Evolutionary conservation across 2,888 invertebrate species (phyloP), one percentile per base, ranked within the genome.

Genomic region (Apotomis turbidana): DNA sequence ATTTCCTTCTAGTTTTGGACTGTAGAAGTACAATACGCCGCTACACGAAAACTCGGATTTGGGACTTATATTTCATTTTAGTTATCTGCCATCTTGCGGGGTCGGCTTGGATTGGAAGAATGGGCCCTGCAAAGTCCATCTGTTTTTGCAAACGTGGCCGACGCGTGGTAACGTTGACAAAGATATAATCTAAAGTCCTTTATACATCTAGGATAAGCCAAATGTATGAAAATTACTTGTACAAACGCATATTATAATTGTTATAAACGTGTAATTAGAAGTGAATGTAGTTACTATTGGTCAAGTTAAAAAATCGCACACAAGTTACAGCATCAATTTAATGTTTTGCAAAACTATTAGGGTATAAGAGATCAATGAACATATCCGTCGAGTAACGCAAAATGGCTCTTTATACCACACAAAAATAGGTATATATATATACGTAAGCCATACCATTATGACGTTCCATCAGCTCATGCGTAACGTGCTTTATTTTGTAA

Each of bases 61-160:
- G 72, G 63, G 68, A 72, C 57, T 72, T 72, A 72, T 72, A 72
- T 72, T 68, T 72, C 68, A 68, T 72, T 72, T 72, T 68, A 72
- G 63, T 72, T 72, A 72, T 72, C 68, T 68, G n/a, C 72, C 68
- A 68, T 68, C 68, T 72, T 68, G 54, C 51, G 58, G 54, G 54
- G 52, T 12, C 57, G 61, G 10, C 51, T 15, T 10, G 51, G 52
- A 58, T 15, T 10, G 51, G 52, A 58, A 52, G 41, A 68, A 67
- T 61, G 51, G 61, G 62, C 57, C 27, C 44, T 38, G 61, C 46
- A 51, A 67, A 67, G 51, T 41, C n/a, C 36, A 36, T 15, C 27
- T 8, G 27, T 68, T 62, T 61, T 27, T 10, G 46, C 49, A 15
- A 46, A 36, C 12, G 27, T 51, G 27, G 27, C n/a, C 13, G 52